A percentile compares a stretch with the other conserved stretches of the same genome.
These are phyloP conservation scores for Netelia inedita DNA, from an alignment of 2,888 invertebrate species.

Conservation along the genomic window DNA sequence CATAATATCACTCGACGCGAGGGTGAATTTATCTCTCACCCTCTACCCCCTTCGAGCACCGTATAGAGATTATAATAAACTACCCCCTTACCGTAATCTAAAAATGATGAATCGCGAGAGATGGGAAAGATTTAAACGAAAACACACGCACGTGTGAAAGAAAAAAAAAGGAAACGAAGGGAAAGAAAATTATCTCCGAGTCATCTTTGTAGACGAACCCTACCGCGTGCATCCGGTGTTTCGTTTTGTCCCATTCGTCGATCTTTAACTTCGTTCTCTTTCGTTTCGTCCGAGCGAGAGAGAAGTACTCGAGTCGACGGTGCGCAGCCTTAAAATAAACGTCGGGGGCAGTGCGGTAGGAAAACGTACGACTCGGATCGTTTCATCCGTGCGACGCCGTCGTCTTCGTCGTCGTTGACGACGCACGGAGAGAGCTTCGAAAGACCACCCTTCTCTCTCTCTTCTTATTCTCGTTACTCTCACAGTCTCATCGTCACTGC, in stretches of 20 bases:
- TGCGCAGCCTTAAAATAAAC: conserved; percentile 64
- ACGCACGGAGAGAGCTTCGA: not conserved
- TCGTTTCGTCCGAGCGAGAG: conserved; percentile 9
- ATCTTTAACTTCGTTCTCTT: conserved; percentile 55
- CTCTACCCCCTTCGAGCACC: too few relatives aligned
- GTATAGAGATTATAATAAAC: too few relatives aligned
- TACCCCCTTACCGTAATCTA: too few relatives aligned
- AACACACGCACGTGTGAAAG: not conserved
- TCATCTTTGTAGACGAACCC: too few relatives aligned
- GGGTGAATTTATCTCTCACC: not conserved
- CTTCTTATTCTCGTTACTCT: conserved; percentile 60
- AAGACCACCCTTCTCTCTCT: conserved; percentile 35
- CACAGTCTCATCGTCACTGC: conserved; percentile 53
- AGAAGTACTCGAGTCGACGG: conserved; percentile 51
- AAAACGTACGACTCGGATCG: conserved; percentile 63
- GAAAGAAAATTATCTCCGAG: not conserved
- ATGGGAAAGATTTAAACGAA: not conserved
- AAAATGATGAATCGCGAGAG: not conserved
- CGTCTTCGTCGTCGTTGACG: conserved; percentile 31
- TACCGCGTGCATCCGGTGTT: conserved; percentile 63
- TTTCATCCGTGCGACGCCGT: conserved; percentile 57
- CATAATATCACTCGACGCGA: conserved; percentile 16
- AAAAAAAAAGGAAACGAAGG: not conserved
- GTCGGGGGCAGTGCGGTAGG: conserved; percentile 31
- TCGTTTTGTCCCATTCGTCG: conserved; percentile 53